Evolutionary conservation across 2,888 invertebrate species (phyloP).

Genomic region (Lasius fuliginosus): DNA sequence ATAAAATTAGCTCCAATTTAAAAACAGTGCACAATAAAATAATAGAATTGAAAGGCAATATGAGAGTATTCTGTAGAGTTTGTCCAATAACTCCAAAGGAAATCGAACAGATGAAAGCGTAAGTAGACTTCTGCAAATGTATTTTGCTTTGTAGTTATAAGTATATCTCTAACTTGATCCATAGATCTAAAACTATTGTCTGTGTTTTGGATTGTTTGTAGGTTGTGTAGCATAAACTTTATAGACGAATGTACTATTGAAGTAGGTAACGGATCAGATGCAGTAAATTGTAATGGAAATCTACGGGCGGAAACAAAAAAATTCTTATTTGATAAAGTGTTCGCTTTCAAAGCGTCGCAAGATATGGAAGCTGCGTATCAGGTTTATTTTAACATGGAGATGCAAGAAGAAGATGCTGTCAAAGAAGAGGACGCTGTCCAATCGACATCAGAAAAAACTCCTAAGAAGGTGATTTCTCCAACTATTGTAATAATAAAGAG

Average conservation of each 20-base stretch:
- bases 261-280: slow-evolving; percentile 87
- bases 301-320: slow-evolving; percentile 88
- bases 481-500: no score
- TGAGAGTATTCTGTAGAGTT: slow-evolving; percentile 93
- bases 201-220: slow-evolving; percentile 61
- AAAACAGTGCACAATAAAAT: no score
- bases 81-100: slow-evolving; percentile 90
- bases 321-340: slow-evolving; percentile 95
- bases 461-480: no score
- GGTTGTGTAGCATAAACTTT: slow-evolving; percentile 88
- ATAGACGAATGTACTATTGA: slow-evolving; percentile 89
- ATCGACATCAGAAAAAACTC: no score
- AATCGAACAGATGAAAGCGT: slow-evolving; percentile 85
- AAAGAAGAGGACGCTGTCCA: no score
- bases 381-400: no score
- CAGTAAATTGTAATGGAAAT: slow-evolving; percentile 78
- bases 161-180: background rate
- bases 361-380: slow-evolving; percentile 85
- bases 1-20: no score
- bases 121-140: slow-evolving; percentile 33
- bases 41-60: slow-evolving; percentile 92
- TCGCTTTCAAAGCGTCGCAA: slow-evolving; percentile 91
- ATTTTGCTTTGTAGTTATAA: background rate
- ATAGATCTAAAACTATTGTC: slow-evolving; percentile 9
- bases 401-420: no score